Evolutionary conservation across 2,888 invertebrate species (phyloP).

Genomic region (Rhaphigaster nebulosa): DNA sequence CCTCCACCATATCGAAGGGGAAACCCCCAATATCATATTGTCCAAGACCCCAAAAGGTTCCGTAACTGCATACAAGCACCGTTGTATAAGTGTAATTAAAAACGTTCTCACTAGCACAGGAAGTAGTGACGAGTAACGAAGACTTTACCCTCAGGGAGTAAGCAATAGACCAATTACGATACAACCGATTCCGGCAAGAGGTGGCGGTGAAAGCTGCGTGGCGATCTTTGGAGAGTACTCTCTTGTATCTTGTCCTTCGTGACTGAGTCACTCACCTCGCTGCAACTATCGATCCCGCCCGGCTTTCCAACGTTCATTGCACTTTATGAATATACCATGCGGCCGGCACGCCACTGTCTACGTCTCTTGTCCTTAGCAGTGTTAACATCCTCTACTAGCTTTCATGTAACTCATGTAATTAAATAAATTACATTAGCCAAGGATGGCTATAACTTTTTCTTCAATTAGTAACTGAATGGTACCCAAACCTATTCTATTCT

Average conservation of each 20-base stretch:
- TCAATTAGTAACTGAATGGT: too few relatives aligned
- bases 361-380: background rate
- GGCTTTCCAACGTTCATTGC: slow-evolving; percentile 39
- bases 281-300: slow-evolving; percentile 9
- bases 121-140: background rate
- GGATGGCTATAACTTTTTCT: background rate
- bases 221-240: background rate
- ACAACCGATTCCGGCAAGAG: background rate
- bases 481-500: too few relatives aligned
- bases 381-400: background rate
- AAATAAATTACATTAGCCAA: background rate
- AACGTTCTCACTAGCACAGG: background rate
- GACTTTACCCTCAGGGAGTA: background rate
- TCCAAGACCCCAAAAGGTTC: too few relatives aligned
- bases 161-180: slow-evolving; percentile 3
- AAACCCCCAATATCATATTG: too few relatives aligned
- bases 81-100: background rate
- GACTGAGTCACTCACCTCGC: slow-evolving; percentile 15
- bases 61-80: background rate
- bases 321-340: slow-evolving; percentile 43
- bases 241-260: slow-evolving; percentile 19
- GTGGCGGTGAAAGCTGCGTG: background rate
- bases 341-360: slow-evolving; percentile 9
- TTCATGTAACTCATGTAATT: background rate
- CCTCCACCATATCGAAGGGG: too few relatives aligned